A percentile compares a stretch with the other conserved stretches of the same genome.
These are phyloP conservation scores for Sesia bembeciformis DNA, from an alignment of 2,888 invertebrate genomes.

Conservation along the genomic window DNA sequence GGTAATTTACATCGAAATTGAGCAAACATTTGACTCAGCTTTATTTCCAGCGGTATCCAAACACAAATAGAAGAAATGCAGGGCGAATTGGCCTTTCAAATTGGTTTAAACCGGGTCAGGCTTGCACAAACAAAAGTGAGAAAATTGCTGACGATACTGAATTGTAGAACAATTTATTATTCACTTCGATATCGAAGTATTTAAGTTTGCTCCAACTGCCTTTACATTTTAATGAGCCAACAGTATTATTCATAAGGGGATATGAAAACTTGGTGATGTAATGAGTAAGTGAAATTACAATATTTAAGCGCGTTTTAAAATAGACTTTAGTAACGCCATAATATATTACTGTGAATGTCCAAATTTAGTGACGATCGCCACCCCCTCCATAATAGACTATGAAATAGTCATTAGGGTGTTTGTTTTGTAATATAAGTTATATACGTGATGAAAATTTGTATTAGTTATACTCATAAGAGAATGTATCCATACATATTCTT, in stretches of 20 bases:
- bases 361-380: no score
- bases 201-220: neutral
- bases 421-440: no score
- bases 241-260: neutral
- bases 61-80: conserved; percentile 60
- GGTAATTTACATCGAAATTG: conserved; percentile 11
- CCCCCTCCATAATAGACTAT: no score
- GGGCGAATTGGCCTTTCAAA: conserved; percentile 61
- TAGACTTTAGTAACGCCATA: no score
- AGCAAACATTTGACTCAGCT: conserved; percentile 37
- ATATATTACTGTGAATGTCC: no score
- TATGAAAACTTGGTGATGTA: no score
- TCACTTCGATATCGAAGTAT: neutral
- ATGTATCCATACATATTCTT: no score
- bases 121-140: conserved; percentile 55
- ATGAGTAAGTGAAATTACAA: no score
- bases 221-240: neutral
- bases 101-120: conserved; percentile 63
- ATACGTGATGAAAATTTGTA: no score
- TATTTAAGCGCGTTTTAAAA: no score
- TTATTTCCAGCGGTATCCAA: conserved; percentile 48
- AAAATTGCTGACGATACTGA: conserved; percentile 39
- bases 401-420: no score
- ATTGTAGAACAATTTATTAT: conserved; percentile 17
- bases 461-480: no score